Percentiles rank a stretch among this genome's conserved stretches.
Conservation (phyloP, 2,797 vertebrate genomes). For the Tragopan temminckii region DNA sequence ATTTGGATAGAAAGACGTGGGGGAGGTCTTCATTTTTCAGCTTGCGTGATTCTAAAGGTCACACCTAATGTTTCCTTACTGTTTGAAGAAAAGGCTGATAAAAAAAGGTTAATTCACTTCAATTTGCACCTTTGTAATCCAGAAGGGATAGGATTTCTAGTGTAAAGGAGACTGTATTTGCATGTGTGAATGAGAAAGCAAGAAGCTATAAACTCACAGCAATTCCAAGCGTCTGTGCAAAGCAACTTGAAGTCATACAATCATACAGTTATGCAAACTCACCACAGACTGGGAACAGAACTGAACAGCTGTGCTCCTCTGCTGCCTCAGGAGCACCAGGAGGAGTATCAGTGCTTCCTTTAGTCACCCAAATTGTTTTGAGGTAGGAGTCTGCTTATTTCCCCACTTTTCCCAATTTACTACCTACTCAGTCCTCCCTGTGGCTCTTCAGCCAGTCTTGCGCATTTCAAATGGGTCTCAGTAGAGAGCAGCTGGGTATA, state of each 20-base stretch:
- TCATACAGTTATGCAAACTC: background rate
- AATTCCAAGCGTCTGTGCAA: background rate
- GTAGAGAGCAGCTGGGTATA: background rate
- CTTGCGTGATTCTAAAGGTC: background rate
- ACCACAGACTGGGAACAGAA: background rate
- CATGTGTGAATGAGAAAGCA: background rate
- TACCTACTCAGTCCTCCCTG: background rate
- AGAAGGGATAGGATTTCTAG: background rate
- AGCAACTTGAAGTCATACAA: background rate
- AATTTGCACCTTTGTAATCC: background rate
- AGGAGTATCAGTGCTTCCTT: background rate
- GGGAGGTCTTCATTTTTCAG: background rate
- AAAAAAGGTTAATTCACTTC: background rate
- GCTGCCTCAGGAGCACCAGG: background rate
- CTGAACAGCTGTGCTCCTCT: background rate
- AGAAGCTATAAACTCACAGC: background rate
- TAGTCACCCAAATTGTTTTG: background rate
- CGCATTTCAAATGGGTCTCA: background rate
- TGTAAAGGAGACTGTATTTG: background rate
- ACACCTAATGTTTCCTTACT: background rate
- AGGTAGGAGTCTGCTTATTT: background rate
- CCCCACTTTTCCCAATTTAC: background rate
- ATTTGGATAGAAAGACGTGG: background rate
- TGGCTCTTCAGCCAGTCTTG: background rate
- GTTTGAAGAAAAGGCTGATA: background rate